These are phyloP conservation scores for Myotis yumanensis DNA, from an alignment of 2,113 vertebrate genomes.

Conservation along the genomic window DNA sequence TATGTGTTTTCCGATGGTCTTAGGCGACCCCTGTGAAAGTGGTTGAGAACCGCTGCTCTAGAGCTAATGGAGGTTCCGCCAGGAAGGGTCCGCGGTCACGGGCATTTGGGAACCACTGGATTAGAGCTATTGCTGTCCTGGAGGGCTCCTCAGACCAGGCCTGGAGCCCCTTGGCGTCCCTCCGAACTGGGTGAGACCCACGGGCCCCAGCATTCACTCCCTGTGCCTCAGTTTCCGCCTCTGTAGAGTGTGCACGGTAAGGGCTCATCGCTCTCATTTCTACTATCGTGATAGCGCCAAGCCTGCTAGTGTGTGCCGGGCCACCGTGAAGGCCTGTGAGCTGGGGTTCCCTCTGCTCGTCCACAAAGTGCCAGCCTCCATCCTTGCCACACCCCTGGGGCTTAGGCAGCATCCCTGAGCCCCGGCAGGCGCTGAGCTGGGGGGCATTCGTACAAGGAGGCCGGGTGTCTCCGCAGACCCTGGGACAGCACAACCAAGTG, in stretches of 20 bases:
- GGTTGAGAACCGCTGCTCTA: neutral
- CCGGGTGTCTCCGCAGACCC: neutral
- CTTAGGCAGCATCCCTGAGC: neutral
- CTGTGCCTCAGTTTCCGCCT: neutral
- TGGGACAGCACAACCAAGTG: neutral
- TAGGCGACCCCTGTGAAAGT: no score
- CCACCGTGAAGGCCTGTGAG: accelerated
- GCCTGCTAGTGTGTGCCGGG: neutral
- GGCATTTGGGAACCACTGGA: neutral
- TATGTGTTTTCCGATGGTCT: no score
- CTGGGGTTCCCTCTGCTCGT: no score
- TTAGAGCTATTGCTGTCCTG: neutral
- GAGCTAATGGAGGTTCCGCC: neutral
- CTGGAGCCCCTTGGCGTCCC: neutral
- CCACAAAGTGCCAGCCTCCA: accelerated
- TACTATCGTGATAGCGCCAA: accelerated
- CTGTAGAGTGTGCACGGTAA: neutral
- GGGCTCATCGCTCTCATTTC: neutral
- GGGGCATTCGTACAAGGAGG: neutral
- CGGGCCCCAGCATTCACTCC: neutral
- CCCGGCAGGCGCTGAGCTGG: neutral
- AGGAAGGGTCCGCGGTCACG: neutral
- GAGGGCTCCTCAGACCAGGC: neutral
- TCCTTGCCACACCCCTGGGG: neutral
- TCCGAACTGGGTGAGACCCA: neutral